Evolutionary conservation across 2,797 vertebrate genomes (phyloP).

Genomic region (Poecile montanus): DNA sequence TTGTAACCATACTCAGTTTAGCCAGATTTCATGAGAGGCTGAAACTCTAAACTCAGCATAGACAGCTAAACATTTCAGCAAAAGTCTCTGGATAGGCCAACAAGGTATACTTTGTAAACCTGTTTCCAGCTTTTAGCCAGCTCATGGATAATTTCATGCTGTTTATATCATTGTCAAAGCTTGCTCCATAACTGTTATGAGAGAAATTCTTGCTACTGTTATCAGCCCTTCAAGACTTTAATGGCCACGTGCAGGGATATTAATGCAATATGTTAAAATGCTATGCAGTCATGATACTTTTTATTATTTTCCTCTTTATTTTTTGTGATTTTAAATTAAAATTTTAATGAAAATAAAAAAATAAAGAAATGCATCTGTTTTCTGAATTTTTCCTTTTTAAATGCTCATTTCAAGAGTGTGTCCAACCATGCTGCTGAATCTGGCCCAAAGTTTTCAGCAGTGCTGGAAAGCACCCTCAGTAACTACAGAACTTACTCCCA

Average conservation of each 20-base stretch:
- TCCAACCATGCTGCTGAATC: neutral
- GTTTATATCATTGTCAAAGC: neutral
- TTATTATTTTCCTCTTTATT: neutral
- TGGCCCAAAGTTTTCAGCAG: neutral
- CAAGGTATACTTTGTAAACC: neutral
- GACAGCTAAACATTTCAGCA: neutral
- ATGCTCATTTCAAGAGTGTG: neutral
- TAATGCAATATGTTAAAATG: neutral
- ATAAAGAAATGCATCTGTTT: neutral
- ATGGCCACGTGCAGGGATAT: neutral
- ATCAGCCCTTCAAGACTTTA: neutral
- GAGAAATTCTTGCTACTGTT: slow-evolving; percentile 6
- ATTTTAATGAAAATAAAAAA: neutral
- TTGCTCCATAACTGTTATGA: neutral
- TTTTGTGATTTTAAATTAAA: neutral
- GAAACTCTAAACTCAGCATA: neutral
- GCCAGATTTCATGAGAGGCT: neutral
- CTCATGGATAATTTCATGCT: neutral
- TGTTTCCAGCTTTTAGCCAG: neutral
- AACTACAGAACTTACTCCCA: neutral
- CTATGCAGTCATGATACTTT: neutral
- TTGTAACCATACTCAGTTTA: neutral
- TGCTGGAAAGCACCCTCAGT: neutral
- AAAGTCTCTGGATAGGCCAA: neutral
- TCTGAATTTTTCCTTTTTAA: neutral